phyloP scores from a whole-genome alignment of 2,888 invertebrate species.

The Hydriomena furcata region DNA sequence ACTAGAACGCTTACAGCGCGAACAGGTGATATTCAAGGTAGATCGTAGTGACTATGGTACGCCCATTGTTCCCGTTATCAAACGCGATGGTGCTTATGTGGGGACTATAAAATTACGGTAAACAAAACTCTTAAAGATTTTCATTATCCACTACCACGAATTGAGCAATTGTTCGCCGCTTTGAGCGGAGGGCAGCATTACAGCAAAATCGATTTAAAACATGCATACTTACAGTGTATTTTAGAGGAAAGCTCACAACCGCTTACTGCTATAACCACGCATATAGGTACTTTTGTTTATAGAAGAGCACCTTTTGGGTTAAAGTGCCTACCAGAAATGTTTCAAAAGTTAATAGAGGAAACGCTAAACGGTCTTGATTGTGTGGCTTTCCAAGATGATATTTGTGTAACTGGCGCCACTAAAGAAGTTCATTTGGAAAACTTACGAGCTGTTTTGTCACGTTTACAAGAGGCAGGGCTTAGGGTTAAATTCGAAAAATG shows the following conservation, averaged over 20 bases:
- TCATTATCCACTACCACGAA: constrained; percentile 28
- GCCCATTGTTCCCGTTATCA: neutral
- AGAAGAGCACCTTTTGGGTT: constrained; percentile 10
- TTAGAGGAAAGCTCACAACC: constrained; percentile 15
- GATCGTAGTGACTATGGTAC: constrained; percentile 6
- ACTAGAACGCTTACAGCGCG: constrained; percentile 29
- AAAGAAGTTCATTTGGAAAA: no score
- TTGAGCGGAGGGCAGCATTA: constrained; percentile 15
- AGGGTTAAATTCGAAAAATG: no score
- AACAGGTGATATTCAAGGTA: constrained; percentile 33
- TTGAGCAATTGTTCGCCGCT: constrained; percentile 24
- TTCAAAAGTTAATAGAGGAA: no score
- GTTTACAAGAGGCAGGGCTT: neutral
- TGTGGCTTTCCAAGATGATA: no score
- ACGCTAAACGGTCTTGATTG: no score
- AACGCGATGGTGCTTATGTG: constrained; percentile 28
- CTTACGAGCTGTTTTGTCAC: no score
- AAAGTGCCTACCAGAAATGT: constrained; percentile 21
- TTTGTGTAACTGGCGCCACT: no score
- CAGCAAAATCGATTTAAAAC: no score
- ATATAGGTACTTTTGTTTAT: neutral
- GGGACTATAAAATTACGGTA: constrained; percentile 38
- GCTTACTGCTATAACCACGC: constrained; percentile 17
- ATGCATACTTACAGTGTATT: constrained; percentile 17
- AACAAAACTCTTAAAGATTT: constrained; percentile 26